Percentiles rank a stretch among this genome's conserved stretches.
phyloP scores from a whole-genome alignment of 1,140 invertebrate genomes.

The Bathynomus jamesi region DNA sequence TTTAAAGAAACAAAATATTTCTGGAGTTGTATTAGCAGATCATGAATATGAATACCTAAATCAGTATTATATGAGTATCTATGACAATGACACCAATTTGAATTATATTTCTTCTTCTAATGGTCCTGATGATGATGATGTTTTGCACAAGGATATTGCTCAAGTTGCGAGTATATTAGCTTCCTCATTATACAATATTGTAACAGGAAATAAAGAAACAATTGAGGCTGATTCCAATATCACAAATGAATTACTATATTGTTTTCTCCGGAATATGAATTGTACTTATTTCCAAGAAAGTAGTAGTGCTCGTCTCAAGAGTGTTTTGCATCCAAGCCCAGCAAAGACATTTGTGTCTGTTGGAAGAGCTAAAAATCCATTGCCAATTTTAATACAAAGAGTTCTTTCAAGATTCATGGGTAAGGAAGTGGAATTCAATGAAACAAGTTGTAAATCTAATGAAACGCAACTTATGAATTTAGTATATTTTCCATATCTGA shows the following conservation, averaged over 20 bases:
- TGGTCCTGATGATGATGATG: slow-evolving; percentile 1
- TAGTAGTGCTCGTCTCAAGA: slow-evolving; percentile 4
- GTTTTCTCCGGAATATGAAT: slow-evolving; percentile 26
- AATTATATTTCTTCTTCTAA: slow-evolving; percentile 11
- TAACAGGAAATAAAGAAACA: background rate
- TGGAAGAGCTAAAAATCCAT: slow-evolving; percentile 7
- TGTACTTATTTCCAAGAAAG: slow-evolving; percentile 22
- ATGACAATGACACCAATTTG: slow-evolving; percentile 26
- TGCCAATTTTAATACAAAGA: slow-evolving; percentile 10
- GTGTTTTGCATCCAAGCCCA: slow-evolving; percentile 17
- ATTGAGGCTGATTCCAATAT: slow-evolving; percentile 19
- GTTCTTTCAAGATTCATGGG: slow-evolving; percentile 24
- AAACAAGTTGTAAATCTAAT: slow-evolving; percentile 17
- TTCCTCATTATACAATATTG: slow-evolving; percentile 13
- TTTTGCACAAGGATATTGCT: slow-evolving; percentile 19
- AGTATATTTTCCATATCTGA: slow-evolving; percentile 15
- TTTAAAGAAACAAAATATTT: slow-evolving; percentile 8
- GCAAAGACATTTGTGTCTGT: slow-evolving; percentile 32
- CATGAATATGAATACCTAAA: background rate
- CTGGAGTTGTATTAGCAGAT: slow-evolving; percentile 5
- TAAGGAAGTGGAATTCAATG: slow-evolving; percentile 16
- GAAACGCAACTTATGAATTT: slow-evolving; percentile 17
- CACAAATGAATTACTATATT: slow-evolving; percentile 16
- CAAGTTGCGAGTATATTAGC: slow-evolving; percentile 23
- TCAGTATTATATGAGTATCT: slow-evolving; percentile 7